These are phyloP conservation scores for Peromyscus polionotus DNA, from an alignment of 2,113 vertebrate species.

Conservation along the genomic window DNA sequence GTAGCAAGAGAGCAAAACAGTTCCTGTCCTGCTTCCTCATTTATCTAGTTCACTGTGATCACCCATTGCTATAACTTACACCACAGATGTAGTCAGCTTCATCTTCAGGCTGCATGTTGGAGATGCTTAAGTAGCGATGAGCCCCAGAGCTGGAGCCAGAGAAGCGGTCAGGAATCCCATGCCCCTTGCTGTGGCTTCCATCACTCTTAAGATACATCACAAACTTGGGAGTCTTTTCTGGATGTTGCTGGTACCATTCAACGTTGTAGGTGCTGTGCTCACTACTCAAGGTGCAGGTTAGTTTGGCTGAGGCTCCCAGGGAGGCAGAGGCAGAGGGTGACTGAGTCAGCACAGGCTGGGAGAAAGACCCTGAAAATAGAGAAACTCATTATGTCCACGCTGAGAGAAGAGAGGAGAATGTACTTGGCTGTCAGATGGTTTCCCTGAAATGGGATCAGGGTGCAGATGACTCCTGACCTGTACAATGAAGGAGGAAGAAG, in stretches of 20 bases:
- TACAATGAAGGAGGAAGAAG: not conserved
- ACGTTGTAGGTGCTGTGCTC: fast-evolving
- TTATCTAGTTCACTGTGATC: not conserved
- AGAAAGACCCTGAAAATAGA: not conserved
- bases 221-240: not conserved
- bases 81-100: not conserved
- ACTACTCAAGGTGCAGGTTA: not conserved
- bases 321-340: not conserved
- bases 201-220: not conserved
- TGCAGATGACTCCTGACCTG: not conserved
- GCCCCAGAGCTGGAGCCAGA: not conserved
- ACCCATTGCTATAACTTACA: fast-evolving
- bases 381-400: too few species aligned
- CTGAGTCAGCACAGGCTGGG: not conserved
- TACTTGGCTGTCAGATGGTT: too few species aligned
- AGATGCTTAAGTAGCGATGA: not conserved
- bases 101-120: not conserved
- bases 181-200: not conserved
- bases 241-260: not conserved
- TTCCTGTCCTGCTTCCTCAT: not conserved
- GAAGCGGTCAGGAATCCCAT: not conserved
- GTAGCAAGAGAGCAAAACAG: not conserved
- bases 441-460: too few species aligned
- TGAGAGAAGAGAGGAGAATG: too few species aligned
- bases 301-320: not conserved